Percentiles rank a stretch among this genome's conserved stretches.
Conservation (phyloP, 2,888 invertebrate genomes). For the Palloptera scutellata region DNA sequence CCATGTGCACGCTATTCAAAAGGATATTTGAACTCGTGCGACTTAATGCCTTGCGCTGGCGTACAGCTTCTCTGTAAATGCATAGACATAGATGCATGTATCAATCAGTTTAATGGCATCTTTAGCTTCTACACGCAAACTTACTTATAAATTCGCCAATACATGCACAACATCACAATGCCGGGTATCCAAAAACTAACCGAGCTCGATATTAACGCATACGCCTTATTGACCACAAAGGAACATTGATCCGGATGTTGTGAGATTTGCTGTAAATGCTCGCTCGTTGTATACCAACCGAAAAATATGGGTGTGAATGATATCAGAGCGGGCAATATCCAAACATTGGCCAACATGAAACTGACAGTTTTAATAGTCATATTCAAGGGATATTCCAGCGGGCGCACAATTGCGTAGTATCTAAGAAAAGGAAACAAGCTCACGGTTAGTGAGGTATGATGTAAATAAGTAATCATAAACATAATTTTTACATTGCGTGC, state of each 20-base stretch:
- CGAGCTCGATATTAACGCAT: slow-evolving; percentile 87
- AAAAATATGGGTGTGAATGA: slow-evolving; percentile 95
- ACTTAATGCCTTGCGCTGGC: slow-evolving; percentile 82
- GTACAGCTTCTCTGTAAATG: slow-evolving; percentile 74
- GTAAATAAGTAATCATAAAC: too few relatives aligned
- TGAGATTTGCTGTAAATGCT: slow-evolving; percentile 69
- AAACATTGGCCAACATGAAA: slow-evolving; percentile 86
- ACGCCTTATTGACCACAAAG: slow-evolving; percentile 86
- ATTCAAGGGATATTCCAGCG: slow-evolving; percentile 89
- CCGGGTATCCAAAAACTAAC: slow-evolving; percentile 95
- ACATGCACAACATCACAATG: slow-evolving; percentile 91
- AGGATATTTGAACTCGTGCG: slow-evolving; percentile 87
- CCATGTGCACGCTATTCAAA: slow-evolving; percentile 84
- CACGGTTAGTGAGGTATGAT: too few relatives aligned
- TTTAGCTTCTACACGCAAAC: slow-evolving; percentile 31
- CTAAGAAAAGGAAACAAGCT: slow-evolving; percentile 57
- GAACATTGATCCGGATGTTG: slow-evolving; percentile 79
- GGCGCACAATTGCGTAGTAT: slow-evolving; percentile 93
- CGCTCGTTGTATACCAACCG: slow-evolving; percentile 91
- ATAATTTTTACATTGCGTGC: too few relatives aligned
- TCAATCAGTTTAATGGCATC: neutral
- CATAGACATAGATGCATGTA: neutral
- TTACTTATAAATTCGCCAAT: slow-evolving; percentile 78
- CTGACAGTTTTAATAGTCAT: slow-evolving; percentile 86
- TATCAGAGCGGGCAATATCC: slow-evolving; percentile 91